Percentiles rank a stretch among this genome's conserved stretches.
Conservation (phyloP, 2,888 invertebrate genomes). For the Agapostemon virescens region DNA sequence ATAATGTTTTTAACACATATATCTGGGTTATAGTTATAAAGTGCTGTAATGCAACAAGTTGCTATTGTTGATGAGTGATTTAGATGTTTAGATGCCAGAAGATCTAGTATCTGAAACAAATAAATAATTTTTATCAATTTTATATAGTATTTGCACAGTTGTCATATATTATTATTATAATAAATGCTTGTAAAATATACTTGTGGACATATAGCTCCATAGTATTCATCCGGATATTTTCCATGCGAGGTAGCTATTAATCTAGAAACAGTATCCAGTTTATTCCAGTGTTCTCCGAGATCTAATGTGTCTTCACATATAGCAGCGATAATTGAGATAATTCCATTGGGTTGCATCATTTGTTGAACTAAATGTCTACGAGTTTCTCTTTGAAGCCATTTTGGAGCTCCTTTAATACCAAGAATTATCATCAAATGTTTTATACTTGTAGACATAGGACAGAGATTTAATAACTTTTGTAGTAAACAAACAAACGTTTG, state of each 20-base stretch:
- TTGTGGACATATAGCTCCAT: slow-evolving; percentile 79
- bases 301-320: slow-evolving; percentile 84
- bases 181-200: slow-evolving; percentile 61
- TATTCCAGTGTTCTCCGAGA: slow-evolving; percentile 85
- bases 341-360: slow-evolving; percentile 84
- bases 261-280: slow-evolving; percentile 85
- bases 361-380: slow-evolving; percentile 84
- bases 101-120: slow-evolving; percentile 81
- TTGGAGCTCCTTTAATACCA: slow-evolving; percentile 82
- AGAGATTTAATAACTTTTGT: slow-evolving; percentile 81
- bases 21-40: slow-evolving; percentile 82
- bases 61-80: slow-evolving; percentile 81
- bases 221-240: slow-evolving; percentile 81
- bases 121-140: slow-evolving; percentile 24
- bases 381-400: slow-evolving; percentile 85
- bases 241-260: slow-evolving; percentile 83
- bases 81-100: slow-evolving; percentile 79
- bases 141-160: slow-evolving; percentile 20
- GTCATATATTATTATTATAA: slow-evolving; percentile 14
- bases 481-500: slow-evolving; percentile 82
- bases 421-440: slow-evolving; percentile 87
- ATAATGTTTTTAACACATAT: slow-evolving; percentile 79
- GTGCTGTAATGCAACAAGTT: slow-evolving; percentile 82
- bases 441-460: slow-evolving; percentile 84
- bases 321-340: slow-evolving; percentile 85